Percentiles rank a stretch among this genome's conserved stretches.
Evolutionary conservation across 2,888 invertebrate species (phyloP).

Genomic region (Lycophotia porphyrea): DNA sequence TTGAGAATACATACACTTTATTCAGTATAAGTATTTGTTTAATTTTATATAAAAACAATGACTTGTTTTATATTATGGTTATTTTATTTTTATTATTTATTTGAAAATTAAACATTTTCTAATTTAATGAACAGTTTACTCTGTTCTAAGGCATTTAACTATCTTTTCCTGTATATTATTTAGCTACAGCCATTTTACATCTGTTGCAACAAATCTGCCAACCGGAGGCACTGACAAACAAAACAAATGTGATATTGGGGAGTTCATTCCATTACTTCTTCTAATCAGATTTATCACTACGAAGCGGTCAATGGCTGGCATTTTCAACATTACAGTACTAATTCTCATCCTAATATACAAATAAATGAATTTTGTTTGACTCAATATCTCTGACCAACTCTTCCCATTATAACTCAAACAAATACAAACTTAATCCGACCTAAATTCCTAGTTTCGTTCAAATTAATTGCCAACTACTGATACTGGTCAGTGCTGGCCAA

Average conservation of each 20-base stretch:
- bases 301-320: not conserved
- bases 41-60: not conserved
- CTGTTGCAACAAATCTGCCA: not conserved
- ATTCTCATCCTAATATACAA: not conserved
- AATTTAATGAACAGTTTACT: not conserved
- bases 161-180: not conserved
- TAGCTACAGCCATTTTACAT: not conserved
- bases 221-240: not conserved
- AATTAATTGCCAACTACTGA: slow-evolving; percentile 26
- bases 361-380: not conserved
- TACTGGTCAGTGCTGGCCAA: slow-evolving; percentile 10
- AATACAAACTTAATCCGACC: not conserved
- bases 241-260: not conserved
- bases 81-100: not conserved
- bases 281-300: not conserved
- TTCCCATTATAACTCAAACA: slow-evolving; percentile 15
- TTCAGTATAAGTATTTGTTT: not conserved
- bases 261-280: not conserved
- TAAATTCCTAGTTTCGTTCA: slow-evolving; percentile 10
- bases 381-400: not conserved
- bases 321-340: not conserved
- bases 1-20: slow-evolving; percentile 11
- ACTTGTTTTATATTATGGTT: not conserved
- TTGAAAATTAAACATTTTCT: not conserved
- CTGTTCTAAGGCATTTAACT: not conserved